Evolutionary conservation across 2,113 vertebrate species (phyloP).

Genomic region (Athene cunicularia): DNA sequence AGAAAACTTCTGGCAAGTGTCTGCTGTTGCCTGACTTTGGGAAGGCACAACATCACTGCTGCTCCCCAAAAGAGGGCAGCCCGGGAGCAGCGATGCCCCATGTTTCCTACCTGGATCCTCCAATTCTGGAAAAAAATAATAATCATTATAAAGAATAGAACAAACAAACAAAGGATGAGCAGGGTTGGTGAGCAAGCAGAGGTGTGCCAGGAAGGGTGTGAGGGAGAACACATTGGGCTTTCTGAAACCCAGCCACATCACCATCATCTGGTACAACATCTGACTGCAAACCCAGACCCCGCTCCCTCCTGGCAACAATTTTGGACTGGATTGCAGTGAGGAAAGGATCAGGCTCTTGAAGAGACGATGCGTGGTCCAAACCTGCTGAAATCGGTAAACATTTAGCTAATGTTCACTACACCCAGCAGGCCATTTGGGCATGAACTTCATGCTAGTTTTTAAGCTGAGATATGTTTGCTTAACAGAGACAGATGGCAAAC

Average conservation of each 20-base stretch:
- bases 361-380: background rate
- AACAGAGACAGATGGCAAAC: background rate
- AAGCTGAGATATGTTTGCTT: background rate
- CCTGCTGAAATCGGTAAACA: background rate
- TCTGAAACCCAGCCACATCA: background rate
- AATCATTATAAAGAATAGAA: background rate
- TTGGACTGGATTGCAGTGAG: background rate
- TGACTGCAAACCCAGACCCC: rapidly evolving
- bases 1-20: background rate
- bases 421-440: background rate
- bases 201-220: rapidly evolving
- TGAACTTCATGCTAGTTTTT: background rate
- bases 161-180: background rate
- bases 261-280: background rate
- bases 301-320: background rate
- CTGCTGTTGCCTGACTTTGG: background rate
- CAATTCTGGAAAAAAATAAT: background rate
- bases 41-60: background rate
- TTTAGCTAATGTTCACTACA: background rate
- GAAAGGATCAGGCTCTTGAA: background rate
- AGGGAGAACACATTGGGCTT: background rate
- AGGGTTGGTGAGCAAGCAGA: background rate
- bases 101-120: rapidly evolving
- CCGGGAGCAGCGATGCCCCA: rapidly evolving
- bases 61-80: background rate